phyloP scores from a whole-genome alignment of 2,797 vertebrate genomes.

The Sebastiscus tertius region DNA sequence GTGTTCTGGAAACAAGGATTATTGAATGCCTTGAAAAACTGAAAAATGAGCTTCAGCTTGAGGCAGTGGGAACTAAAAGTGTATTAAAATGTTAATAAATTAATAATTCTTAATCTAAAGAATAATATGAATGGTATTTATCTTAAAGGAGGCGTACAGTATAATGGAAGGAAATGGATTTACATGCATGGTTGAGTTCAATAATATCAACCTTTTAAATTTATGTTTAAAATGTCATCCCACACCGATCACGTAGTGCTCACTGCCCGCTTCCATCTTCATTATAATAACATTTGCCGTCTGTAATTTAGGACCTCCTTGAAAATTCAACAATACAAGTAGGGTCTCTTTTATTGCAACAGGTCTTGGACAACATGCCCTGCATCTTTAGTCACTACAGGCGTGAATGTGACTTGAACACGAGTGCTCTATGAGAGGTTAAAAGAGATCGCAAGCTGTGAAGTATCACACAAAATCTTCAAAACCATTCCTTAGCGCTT shows the following conservation, averaged over 20 bases:
- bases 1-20: not conserved
- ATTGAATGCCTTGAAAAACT: not conserved
- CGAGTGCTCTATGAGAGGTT: not conserved
- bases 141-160: not conserved
- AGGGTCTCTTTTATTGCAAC: not conserved
- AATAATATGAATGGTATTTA: not conserved
- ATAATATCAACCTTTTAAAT: not conserved
- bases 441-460: constrained; percentile 32
- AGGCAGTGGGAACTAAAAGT: not conserved
- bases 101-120: not conserved
- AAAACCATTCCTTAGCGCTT: constrained; percentile 37
- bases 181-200: not conserved
- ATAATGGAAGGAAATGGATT: not conserved
- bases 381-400: not conserved
- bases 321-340: not conserved
- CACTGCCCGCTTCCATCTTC: not conserved
- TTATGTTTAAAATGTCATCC: not conserved
- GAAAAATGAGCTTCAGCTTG: not conserved
- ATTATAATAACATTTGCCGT: not conserved
- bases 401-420: not conserved
- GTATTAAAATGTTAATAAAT: not conserved
- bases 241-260: not conserved
- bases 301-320: not conserved
- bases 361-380: not conserved
- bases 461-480: constrained; percentile 38